Conservation (phyloP, 92 coral and sea anemone species). For the Actinostola sp. region DNA sequence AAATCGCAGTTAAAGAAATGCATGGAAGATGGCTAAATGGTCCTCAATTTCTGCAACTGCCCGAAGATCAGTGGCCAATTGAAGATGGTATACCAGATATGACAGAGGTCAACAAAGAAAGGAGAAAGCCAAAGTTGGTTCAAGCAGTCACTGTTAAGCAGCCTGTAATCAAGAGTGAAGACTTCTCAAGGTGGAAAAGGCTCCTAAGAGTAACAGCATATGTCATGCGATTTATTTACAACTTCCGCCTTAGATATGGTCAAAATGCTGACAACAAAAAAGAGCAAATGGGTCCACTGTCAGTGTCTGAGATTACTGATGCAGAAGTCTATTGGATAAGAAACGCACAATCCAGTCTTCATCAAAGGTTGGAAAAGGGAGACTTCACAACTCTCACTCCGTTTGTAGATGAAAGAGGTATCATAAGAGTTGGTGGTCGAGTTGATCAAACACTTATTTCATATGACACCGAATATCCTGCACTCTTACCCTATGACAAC, state of each 20-base stretch:
- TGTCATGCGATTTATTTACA: constrained; percentile 37
- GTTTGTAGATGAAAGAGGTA: constrained; percentile 44
- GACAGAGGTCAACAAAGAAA: constrained; percentile 57
- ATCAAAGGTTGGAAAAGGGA: too few species aligned
- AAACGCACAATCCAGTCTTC: constrained; percentile 23
- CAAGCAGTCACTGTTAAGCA: constrained; percentile 25
- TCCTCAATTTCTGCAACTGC: constrained; percentile 40
- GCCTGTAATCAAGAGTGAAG: constrained; percentile 20
- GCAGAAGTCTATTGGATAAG: constrained; percentile 48
- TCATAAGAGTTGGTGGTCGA: constrained; percentile 56
- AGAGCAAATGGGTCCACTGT: constrained; percentile 16
- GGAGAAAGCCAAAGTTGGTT: constrained; percentile 53
- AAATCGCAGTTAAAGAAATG: constrained; percentile 48
- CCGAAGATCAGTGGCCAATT: constrained; percentile 54
- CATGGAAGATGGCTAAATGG: constrained; percentile 72
- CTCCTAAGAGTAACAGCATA: constrained; percentile 62
- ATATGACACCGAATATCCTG: constrained; percentile 36
- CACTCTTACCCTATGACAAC: constrained; percentile 46
- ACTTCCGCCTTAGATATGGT: too few species aligned
- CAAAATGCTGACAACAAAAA: too few species aligned
- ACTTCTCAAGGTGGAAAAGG: constrained; percentile 46
- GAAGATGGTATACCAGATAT: constrained; percentile 44
- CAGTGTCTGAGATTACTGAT: constrained; percentile 17
- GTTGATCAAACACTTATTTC: constrained; percentile 51
- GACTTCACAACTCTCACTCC: constrained; percentile 36